Evolutionary conservation across 2,888 invertebrate species (phyloP).

Genomic region (Pimpla rufipes): DNA sequence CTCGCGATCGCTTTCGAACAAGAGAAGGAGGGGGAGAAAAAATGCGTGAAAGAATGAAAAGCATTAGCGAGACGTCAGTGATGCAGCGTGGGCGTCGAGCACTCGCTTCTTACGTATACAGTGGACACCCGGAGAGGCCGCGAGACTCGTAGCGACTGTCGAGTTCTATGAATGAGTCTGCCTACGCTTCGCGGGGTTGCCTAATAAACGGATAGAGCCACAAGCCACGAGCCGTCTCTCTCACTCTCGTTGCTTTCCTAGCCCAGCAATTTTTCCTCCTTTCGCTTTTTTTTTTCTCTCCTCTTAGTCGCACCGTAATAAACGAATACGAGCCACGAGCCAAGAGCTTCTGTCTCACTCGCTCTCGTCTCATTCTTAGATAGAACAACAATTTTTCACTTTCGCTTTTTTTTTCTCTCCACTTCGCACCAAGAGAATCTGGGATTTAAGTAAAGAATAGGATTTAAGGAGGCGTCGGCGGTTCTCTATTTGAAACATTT

Average conservation of each 20-base stretch:
- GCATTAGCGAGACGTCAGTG: constrained; percentile 55
- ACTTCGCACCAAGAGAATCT: constrained; percentile 53
- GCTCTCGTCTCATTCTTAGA: constrained; percentile 1
- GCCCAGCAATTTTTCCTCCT: constrained; percentile 6
- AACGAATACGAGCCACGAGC: too few species aligned
- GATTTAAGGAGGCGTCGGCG: too few species aligned
- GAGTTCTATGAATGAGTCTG: constrained; percentile 80
- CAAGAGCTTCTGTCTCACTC: background rate
- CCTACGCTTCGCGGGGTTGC: constrained; percentile 80
- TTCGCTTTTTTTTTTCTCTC: constrained; percentile 66
- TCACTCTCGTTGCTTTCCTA: constrained; percentile 23
- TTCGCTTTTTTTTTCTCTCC: constrained; percentile 54
- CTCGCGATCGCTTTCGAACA: too few species aligned
- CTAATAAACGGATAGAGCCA: constrained; percentile 78
- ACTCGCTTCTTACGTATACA: constrained; percentile 18
- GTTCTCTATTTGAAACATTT: too few species aligned
- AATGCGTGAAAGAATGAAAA: constrained; percentile 27
- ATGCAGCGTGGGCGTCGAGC: constrained; percentile 59
- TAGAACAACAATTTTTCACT: too few species aligned
- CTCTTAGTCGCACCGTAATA: too few species aligned
- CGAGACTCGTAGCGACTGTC: constrained; percentile 44
- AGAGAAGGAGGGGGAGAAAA: constrained; percentile 12
- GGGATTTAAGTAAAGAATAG: too few species aligned
- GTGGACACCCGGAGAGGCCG: constrained; percentile 56
- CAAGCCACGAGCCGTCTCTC: constrained; percentile 17